A percentile compares a stretch with the other conserved stretches of the same genome.
Conservation (phyloP, 2,113 vertebrate species). For the Cygnus atratus region DNA sequence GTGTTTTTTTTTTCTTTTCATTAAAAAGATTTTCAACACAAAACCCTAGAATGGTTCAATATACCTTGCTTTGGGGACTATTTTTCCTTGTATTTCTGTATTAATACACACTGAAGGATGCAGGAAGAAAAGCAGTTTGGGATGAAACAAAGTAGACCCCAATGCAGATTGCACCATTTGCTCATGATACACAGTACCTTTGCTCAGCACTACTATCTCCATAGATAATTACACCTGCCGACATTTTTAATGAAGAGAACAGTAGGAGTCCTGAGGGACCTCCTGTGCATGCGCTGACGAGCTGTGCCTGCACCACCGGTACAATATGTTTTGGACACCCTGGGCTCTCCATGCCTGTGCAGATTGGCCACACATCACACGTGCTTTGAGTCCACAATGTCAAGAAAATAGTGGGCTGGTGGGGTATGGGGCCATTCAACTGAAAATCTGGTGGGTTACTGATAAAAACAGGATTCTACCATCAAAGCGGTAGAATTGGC, state of each 20-base stretch:
- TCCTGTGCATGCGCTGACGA: accelerated
- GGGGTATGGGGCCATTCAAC: neutral
- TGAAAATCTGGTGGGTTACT: neutral
- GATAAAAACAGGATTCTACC: neutral
- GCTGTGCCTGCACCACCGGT: neutral
- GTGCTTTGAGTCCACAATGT: neutral
- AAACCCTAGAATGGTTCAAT: neutral
- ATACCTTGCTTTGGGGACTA: neutral
- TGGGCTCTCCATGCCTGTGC: neutral
- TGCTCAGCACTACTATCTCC: neutral
- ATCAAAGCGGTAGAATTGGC: neutral
- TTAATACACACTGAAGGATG: neutral
- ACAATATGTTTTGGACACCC: neutral
- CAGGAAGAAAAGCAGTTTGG: neutral
- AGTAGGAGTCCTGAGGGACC: neutral
- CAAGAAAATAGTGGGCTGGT: neutral
- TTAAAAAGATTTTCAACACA: neutral
- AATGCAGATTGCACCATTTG: neutral
- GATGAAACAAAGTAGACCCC: neutral
- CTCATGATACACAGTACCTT: neutral
- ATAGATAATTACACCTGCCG: neutral
- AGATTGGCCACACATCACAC: neutral
- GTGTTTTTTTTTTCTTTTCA: neutral
- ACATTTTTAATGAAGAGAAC: neutral
- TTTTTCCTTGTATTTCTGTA: neutral